Percentiles rank a stretch among this genome's conserved stretches.
These are phyloP conservation scores for Capitella teleta DNA, from an alignment of 1,140 invertebrate genomes.

Conservation along the genomic window DNA sequence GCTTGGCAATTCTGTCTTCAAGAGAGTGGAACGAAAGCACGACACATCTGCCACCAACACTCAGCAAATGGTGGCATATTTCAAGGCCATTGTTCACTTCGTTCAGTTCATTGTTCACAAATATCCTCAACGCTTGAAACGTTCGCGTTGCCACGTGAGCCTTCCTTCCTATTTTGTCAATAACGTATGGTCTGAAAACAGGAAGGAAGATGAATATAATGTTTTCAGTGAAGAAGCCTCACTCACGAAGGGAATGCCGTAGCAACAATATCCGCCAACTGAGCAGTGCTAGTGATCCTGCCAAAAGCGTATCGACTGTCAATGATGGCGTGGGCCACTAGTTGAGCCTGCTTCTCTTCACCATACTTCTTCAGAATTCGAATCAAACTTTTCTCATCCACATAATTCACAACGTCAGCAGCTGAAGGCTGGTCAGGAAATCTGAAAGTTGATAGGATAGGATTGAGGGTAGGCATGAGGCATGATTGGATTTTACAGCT, in stretches of 20 bases:
- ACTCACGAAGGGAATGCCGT: conserved; percentile 46
- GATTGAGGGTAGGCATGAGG: too few species aligned
- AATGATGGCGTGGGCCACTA: conserved; percentile 76
- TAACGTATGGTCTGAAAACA: conserved; percentile 39
- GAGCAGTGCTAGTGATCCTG: conserved; percentile 66
- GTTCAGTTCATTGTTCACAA: conserved; percentile 94
- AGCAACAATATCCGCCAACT: conserved; percentile 68
- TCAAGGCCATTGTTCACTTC: conserved; percentile 83
- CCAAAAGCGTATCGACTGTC: conserved; percentile 74
- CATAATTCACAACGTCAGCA: conserved; percentile 68
- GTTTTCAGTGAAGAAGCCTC: not conserved
- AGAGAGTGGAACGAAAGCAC: conserved; percentile 83
- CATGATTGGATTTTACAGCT: too few species aligned
- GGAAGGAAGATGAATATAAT: too few species aligned
- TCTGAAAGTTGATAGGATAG: conserved; percentile 17
- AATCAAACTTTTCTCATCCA: conserved; percentile 64
- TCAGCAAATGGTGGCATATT: conserved; percentile 57
- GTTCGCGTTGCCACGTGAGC: conserved; percentile 78
- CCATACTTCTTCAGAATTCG: conserved; percentile 80
- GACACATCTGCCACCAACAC: conserved; percentile 60
- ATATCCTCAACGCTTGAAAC: conserved; percentile 88
- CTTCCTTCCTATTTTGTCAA: conserved; percentile 62
- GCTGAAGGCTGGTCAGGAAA: conserved; percentile 60
- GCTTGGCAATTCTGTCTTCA: conserved; percentile 90
- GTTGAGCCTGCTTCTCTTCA: conserved; percentile 74